Evolutionary conservation across 2,888 invertebrate species (phyloP), one percentile per base, ranked within the genome.

Genomic region (Diarsia dahlii): DNA sequence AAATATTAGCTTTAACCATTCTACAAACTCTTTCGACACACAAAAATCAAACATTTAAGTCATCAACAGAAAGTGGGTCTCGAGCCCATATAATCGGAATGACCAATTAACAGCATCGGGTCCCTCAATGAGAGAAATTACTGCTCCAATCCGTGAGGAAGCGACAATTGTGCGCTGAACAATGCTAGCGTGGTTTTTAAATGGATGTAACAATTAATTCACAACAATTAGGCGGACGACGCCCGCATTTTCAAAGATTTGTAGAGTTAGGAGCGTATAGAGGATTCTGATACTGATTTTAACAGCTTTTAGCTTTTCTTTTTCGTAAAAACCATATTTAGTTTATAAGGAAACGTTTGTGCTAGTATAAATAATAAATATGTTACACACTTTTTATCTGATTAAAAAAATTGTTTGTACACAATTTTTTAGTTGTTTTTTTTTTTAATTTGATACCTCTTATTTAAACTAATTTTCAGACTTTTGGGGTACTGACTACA

Each of bases 181-280:
- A 95, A 95, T 95, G 91, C 91, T 85, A 90, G 92, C 90, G 95
- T 95, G 96, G 96, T 95, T 96, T 95, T 95, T 95, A 95, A 96
- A 96, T 95, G 95, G 95, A 95, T 95, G 96, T 95, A 95, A 96
- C 96, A 96, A 96, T 96, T 96, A 96, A 96, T 96, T 96, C 96
- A 92, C 93, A 93, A 93, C 96, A 96, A 96, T 96, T 96, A 96
- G 93, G 92, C 92, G 93, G 93, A 91, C 93, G 93, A 92, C 93
- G 95, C 96, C 96, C 96, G 96, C 96, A 96, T 96, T 94, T 95
- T 92, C 91, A 92, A 93, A 93, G 89, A 81, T 81, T 73, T 88
- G 84, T 85, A 93, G 94, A 90, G 76, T 64, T 88, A 65, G n/a
- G 71, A 85, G 85, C 18, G 4, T n/a, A 13, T 80, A 90, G 91